Evolutionary conservation across 1,140 invertebrate genomes (phyloP).

Genomic region (Ephestia elutella): DNA sequence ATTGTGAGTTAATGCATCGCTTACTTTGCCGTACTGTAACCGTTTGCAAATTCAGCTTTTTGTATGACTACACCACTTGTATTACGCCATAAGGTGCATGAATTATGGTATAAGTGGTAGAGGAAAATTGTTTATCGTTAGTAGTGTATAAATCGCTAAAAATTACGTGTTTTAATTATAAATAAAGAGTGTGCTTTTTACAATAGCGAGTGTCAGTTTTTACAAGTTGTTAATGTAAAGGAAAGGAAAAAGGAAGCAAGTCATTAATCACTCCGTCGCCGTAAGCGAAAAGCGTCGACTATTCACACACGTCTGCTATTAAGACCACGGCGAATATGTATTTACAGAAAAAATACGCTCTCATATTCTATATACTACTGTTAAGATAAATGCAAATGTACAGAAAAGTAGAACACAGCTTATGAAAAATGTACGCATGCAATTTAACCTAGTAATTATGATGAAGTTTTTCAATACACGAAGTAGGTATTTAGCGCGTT

Average conservation of each 20-base stretch:
- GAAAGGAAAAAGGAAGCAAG: constrained; percentile 20
- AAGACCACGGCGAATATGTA: constrained; percentile 13
- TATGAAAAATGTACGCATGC: not conserved
- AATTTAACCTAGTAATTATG: not conserved
- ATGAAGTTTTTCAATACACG: not conserved
- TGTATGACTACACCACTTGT: constrained; percentile 9
- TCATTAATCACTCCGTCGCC: constrained; percentile 22
- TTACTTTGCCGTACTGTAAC: not conserved
- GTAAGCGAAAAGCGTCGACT: constrained; percentile 6
- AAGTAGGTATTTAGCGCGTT: not conserved
- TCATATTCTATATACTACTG: constrained; percentile 7
- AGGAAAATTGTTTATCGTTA: not conserved
- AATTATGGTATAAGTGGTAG: not conserved
- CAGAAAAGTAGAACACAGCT: not conserved
- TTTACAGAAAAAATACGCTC: constrained; percentile 17
- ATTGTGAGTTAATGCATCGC: not conserved
- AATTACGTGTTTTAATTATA: not conserved
- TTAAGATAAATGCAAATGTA: not conserved
- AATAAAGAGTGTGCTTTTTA: not conserved
- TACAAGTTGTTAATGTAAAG: constrained; percentile 13
- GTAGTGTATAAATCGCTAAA: not conserved
- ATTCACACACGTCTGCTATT: constrained; percentile 10
- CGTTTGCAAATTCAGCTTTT: constrained; percentile 7
- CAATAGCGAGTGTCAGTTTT: constrained; percentile 15
- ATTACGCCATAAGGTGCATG: constrained; percentile 8